Conservation (phyloP, 1,140 invertebrate species). For the Cotesia vestalis region DNA sequence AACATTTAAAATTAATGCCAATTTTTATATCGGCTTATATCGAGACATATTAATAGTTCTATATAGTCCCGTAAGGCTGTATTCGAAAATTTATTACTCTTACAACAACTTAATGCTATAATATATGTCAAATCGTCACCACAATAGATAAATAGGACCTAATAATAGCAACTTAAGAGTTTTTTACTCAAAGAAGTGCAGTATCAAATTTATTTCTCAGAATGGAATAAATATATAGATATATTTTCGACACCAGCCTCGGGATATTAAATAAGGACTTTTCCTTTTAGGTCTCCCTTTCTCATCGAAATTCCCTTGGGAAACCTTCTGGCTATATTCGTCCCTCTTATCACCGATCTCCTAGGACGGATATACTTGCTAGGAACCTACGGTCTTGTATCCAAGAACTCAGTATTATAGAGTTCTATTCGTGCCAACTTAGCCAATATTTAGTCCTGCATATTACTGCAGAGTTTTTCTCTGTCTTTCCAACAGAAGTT, state of each 20-base stretch:
- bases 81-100: no score
- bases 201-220: constrained; percentile 27
- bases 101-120: not conserved
- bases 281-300: constrained; percentile 35
- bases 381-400: constrained; percentile 21
- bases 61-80: no score
- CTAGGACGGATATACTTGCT: constrained; percentile 42
- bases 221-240: constrained; percentile 39
- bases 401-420: constrained; percentile 47
- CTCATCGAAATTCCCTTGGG: constrained; percentile 39
- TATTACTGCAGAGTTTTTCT: constrained; percentile 33
- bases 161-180: not conserved
- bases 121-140: no score
- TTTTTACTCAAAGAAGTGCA: constrained; percentile 24
- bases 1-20: no score
- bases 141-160: no score
- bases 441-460: constrained; percentile 49
- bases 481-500: constrained; percentile 28
- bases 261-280: constrained; percentile 59
- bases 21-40: no score
- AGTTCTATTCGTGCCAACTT: constrained; percentile 51
- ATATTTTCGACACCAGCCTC: constrained; percentile 56
- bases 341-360: constrained; percentile 49
- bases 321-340: constrained; percentile 41
- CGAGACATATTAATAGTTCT: no score